Base-by-base conservation (phyloP, 2,888 invertebrate genomes). In the Hipparchia sbordonii region DNA sequence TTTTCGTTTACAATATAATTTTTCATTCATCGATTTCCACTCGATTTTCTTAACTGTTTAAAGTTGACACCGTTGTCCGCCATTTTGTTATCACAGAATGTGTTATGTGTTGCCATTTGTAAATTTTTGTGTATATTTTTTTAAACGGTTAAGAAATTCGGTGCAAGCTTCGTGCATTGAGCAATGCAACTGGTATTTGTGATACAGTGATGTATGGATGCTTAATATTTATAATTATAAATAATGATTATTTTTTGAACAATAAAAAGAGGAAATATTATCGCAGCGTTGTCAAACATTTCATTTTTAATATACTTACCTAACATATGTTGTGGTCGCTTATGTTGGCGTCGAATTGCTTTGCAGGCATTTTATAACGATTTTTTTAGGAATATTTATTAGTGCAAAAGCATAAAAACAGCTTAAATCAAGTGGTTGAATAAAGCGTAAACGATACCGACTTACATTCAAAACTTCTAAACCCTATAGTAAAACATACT, bases 161-260 rank as follows among this genome's bases (percentile, higher is more conserved):
- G 72, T 73, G 84, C 83, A 82, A 75, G 79, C 78, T 82, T 75
- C 71, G 59, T 72, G 70, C 81, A 83, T 65, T 52, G 12, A 65
- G 51, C 52, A 85, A 80, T 84, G 85, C 85, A 84, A 83, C 83
- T 82, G 86, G 88, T 89, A 90, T 89, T 51, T 92, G 92, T 92
- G 92, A 92, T 93, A 92, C 88, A 88, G 85, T 87, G 84, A 89
- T 90, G 89, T 91, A 89, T 83, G 89, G 89, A 91, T 89, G 91
- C 89, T 90, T 90, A 87, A 87, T 88, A 89, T 87, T 89, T 89
- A 87, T 89, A 33, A 48, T 48, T 45, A 45, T 39, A 39, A 46
- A 62, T 46, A 7, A 62, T 39, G 12, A 61, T 87, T 90, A 89
- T 88, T 89, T 88, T 90, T 90, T 88, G 81, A 82, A 86, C 85